phyloP scores from a whole-genome alignment of 2,888 invertebrate species.

The Pheosia tremula region DNA sequence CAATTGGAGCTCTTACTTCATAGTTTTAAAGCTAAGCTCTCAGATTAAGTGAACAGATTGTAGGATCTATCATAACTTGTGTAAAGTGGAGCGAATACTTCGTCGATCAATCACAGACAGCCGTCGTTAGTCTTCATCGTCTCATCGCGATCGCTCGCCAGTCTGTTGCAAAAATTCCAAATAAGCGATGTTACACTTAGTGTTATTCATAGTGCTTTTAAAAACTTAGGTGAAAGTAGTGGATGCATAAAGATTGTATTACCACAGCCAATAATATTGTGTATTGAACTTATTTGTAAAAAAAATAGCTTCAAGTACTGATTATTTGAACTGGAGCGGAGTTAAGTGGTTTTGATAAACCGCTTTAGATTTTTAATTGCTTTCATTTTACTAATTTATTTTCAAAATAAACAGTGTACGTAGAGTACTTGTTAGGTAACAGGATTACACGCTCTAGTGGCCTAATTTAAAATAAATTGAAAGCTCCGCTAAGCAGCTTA shows the following conservation, averaged over 20 bases:
- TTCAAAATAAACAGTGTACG: neutral
- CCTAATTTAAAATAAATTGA: constrained; percentile 24
- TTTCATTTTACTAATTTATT: neutral
- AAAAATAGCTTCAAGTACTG: no score
- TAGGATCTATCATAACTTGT: neutral
- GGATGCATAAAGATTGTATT: no score
- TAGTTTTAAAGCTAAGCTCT: neutral
- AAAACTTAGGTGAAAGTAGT: no score
- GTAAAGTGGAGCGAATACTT: constrained; percentile 2
- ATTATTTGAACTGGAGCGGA: no score
- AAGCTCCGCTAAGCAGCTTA: constrained; percentile 42
- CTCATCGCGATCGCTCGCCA: neutral
- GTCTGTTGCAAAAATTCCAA: neutral
- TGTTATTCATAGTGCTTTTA: no score
- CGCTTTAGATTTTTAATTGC: no score
- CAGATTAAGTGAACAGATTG: constrained; percentile 3
- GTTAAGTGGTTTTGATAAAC: no score
- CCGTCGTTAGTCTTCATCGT: constrained; percentile 37
- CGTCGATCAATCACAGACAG: constrained; percentile 30
- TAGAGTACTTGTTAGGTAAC: neutral
- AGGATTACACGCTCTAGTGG: neutral
- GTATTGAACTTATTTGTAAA: no score
- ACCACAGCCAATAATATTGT: no score
- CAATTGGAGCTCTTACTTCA: neutral
- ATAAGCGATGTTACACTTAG: neutral